phyloP scores from a whole-genome alignment of 2,113 vertebrate species.

The Diadophis punctatus region DNA sequence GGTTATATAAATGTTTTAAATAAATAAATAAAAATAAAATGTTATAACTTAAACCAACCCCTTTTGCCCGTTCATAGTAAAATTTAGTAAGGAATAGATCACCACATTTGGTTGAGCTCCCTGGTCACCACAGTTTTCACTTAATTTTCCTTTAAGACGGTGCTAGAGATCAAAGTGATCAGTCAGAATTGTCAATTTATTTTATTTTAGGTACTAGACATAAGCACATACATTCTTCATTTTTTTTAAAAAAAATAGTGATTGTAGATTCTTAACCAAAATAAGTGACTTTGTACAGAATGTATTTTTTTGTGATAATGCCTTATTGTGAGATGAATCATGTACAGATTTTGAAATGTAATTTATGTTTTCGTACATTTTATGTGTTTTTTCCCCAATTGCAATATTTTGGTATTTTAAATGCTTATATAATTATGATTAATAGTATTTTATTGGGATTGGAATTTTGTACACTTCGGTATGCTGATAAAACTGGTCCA shows the following conservation, averaged over 20 bases:
- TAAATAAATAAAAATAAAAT: background rate
- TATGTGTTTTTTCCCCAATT: slow-evolving; percentile 60
- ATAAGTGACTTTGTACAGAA: slow-evolving; percentile 63
- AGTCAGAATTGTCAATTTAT: slow-evolving; percentile 36
- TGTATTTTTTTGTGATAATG: slow-evolving; percentile 23
- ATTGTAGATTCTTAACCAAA: slow-evolving; percentile 52
- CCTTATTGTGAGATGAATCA: slow-evolving; percentile 55
- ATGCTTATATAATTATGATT: slow-evolving; percentile 66
- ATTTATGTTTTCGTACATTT: slow-evolving; percentile 82
- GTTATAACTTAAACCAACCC: slow-evolving; percentile 62
- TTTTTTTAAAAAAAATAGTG: slow-evolving; percentile 34
- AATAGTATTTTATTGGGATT: slow-evolving; percentile 40
- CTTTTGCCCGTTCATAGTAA: slow-evolving; percentile 52
- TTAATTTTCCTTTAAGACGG: slow-evolving; percentile 46
- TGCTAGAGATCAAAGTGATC: slow-evolving; percentile 12
- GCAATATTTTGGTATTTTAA: slow-evolving; percentile 62
- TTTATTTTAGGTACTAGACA: slow-evolving; percentile 54
- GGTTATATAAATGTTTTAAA: background rate
- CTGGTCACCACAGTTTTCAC: slow-evolving; percentile 30
- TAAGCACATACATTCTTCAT: slow-evolving; percentile 43
- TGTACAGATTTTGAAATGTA: slow-evolving; percentile 82
- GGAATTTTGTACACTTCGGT: slow-evolving; percentile 35
- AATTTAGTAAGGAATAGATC: slow-evolving; percentile 41
- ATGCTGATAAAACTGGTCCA: slow-evolving; percentile 47
- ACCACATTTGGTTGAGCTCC: slow-evolving; percentile 7